Evolutionary conservation across 92 coral and sea anemone species (phyloP).

Genomic region (Actinernus sp.): DNA sequence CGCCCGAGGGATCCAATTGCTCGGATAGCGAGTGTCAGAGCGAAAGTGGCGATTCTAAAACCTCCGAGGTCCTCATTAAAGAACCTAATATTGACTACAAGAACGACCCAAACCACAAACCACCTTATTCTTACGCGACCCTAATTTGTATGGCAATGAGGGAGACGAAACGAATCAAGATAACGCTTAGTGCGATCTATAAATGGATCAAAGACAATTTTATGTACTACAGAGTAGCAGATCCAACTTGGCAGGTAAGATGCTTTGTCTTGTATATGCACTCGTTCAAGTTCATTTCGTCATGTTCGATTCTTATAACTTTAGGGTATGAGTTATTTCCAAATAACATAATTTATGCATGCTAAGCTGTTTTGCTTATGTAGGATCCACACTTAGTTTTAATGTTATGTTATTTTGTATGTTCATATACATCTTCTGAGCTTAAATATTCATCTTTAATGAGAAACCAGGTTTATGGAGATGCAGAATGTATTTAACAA

Average conservation of each 20-base stretch:
- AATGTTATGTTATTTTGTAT: too few species aligned
- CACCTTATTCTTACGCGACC: conserved; percentile 97
- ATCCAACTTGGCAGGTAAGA: conserved; percentile 99
- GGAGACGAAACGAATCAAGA: conserved; percentile 94
- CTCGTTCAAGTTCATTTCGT: too few species aligned
- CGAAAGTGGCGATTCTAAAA: conserved; percentile 77
- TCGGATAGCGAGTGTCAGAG: conserved; percentile 88
- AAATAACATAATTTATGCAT: too few species aligned
- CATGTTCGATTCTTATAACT: too few species aligned
- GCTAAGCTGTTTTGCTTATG: too few species aligned
- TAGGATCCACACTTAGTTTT: too few species aligned
- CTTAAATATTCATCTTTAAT: too few species aligned
- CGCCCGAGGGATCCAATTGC: conserved; percentile 59
- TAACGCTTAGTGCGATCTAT: conserved; percentile 96
- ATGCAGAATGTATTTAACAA: too few species aligned
- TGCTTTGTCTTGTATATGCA: too few species aligned
- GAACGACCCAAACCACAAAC: conserved; percentile 90
- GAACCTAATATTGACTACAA: conserved; percentile 89
- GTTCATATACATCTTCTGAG: too few species aligned
- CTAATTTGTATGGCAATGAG: conserved; percentile 99
- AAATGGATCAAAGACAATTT: conserved; percentile 98
- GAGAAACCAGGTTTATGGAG: too few species aligned
- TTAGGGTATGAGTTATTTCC: too few species aligned
- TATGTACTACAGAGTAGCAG: conserved; percentile 92
- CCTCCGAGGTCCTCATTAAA: conserved; percentile 61